phyloP scores from a whole-genome alignment of 1,140 invertebrate genomes.

The Pseudomyrmex gracilis region DNA sequence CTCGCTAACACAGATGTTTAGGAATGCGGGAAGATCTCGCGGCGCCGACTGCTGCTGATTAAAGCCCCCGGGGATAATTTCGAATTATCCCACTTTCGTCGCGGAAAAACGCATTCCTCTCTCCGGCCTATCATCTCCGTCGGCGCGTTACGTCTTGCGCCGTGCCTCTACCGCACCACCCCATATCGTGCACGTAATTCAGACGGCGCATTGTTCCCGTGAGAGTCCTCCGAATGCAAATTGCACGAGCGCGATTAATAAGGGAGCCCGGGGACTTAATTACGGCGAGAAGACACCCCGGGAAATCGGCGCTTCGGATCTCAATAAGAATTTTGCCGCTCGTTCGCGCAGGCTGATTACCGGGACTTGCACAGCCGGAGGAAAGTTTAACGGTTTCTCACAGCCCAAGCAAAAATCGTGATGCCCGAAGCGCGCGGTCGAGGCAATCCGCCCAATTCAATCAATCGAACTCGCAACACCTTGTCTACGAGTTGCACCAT shows the following conservation, averaged over 20 bases:
- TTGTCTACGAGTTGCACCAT: slow-evolving; percentile 63
- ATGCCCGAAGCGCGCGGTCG: slow-evolving; percentile 56
- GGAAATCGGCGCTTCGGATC: slow-evolving; percentile 51
- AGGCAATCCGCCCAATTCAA: slow-evolving; percentile 72
- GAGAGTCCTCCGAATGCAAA: slow-evolving; percentile 26
- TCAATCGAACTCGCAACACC: slow-evolving; percentile 67
- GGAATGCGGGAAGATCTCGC: slow-evolving; percentile 35
- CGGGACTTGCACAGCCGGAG: slow-evolving; percentile 51
- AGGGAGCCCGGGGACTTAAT: slow-evolving; percentile 33
- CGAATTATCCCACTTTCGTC: slow-evolving; percentile 65
- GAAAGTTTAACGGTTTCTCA: slow-evolving; percentile 79
- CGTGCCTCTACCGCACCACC: slow-evolving; percentile 41
- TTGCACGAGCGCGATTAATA: slow-evolving; percentile 30
- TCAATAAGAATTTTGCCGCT: slow-evolving; percentile 63
- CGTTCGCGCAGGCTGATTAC: slow-evolving; percentile 61
- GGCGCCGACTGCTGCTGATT: slow-evolving; percentile 57
- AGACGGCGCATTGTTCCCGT: slow-evolving; percentile 72
- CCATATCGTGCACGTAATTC: slow-evolving; percentile 63
- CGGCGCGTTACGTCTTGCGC: slow-evolving; percentile 39
- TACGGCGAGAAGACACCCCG: not conserved
- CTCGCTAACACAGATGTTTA: slow-evolving; percentile 21
- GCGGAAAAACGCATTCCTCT: slow-evolving; percentile 60
- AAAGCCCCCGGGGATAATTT: slow-evolving; percentile 64
- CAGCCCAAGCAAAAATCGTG: slow-evolving; percentile 65
- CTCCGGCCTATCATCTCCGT: slow-evolving; percentile 68